Evolutionary conservation across 2,797 vertebrate genomes (phyloP).

Genomic region (Hemitrygon akajei): DNA sequence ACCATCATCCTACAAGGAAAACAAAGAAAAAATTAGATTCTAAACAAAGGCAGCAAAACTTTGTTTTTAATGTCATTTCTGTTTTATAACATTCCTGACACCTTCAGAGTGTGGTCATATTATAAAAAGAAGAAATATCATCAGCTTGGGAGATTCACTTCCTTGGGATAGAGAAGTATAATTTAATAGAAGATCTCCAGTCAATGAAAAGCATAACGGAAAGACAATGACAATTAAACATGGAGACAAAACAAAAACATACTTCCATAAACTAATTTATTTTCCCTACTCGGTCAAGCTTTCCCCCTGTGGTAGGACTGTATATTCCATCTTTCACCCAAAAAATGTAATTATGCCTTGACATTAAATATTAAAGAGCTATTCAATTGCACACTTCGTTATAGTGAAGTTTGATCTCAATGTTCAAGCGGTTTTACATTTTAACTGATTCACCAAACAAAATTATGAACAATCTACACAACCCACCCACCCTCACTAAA

Average conservation of each 20-base stretch:
- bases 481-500: background rate
- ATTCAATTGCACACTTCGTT: background rate
- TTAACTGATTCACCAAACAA: background rate
- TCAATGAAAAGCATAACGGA: background rate
- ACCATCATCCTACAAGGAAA: conserved; percentile 1
- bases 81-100: no score
- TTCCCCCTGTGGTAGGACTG: background rate
- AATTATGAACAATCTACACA: background rate
- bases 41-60: background rate
- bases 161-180: background rate
- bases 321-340: background rate
- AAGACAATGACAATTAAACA: background rate
- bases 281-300: background rate
- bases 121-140: background rate
- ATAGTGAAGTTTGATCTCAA: background rate
- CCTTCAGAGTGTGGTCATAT: no score
- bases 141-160: background rate
- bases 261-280: background rate
- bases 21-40: background rate
- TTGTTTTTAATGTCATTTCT: background rate
- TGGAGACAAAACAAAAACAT: background rate
- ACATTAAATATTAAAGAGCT: background rate
- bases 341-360: background rate
- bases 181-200: background rate
- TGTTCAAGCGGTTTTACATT: background rate